Conservation (phyloP, 2,113 vertebrate species). For the Spea multiplicata region DNA sequence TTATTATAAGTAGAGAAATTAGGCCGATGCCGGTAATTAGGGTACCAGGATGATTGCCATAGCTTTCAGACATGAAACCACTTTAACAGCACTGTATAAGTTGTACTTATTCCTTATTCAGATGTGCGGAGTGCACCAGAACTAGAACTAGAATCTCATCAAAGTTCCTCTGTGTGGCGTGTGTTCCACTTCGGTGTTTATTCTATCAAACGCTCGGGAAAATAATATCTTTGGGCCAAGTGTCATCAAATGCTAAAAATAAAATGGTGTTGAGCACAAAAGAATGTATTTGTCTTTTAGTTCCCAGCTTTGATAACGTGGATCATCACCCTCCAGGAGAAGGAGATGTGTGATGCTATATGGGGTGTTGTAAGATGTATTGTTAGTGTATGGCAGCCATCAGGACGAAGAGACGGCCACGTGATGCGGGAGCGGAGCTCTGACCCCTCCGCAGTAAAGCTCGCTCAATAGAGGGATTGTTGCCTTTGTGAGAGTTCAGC, state of each 20-base stretch:
- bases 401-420: background rate
- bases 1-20: too few relatives aligned
- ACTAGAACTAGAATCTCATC: background rate
- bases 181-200: background rate
- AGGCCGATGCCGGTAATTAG: too few relatives aligned
- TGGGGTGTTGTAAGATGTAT: background rate
- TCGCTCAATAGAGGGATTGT: background rate
- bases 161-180: background rate
- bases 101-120: background rate
- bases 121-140: background rate
- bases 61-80: background rate
- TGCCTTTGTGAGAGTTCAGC: background rate
- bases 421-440: background rate
- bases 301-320: background rate
- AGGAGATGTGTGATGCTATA: background rate
- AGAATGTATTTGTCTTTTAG: background rate
- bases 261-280: background rate
- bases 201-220: background rate
- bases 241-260: background rate
- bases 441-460: background rate
- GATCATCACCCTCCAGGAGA: background rate
- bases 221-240: background rate
- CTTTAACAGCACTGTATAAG: background rate
- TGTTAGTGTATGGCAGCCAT: background rate
- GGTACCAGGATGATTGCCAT: too few relatives aligned